A percentile compares a stretch with the other conserved stretches of the same genome.
phyloP scores from a whole-genome alignment of 2,888 invertebrate genomes.

The Cataglyphis rosenhaueri region DNA sequence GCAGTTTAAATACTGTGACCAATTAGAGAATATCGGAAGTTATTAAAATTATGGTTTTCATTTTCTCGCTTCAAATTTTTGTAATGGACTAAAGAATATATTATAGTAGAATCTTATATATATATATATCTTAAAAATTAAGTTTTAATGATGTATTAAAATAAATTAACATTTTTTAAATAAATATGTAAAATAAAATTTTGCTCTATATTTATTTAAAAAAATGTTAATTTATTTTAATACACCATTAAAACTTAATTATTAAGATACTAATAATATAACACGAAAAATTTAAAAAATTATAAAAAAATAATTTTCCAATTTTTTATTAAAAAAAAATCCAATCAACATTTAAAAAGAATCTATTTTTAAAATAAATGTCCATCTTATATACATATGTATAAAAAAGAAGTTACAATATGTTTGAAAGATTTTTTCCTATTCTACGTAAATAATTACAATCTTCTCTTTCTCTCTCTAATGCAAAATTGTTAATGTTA shows the following conservation, averaged over 20 bases:
- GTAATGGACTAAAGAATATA: no score
- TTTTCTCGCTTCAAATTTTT: no score
- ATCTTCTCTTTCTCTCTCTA: background rate
- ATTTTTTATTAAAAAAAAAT: background rate
- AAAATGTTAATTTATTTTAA: slow-evolving; percentile 3
- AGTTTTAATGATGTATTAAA: no score
- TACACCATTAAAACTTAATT: background rate
- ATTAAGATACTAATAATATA: background rate
- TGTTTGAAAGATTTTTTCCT: background rate
- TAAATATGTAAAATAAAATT: background rate
- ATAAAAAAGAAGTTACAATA: background rate
- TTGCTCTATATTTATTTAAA: slow-evolving; percentile 5
- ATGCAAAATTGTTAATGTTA: background rate
- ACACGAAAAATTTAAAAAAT: background rate
- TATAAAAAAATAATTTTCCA: background rate
- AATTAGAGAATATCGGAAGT: no score
- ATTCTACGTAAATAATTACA: background rate
- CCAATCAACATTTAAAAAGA: background rate
- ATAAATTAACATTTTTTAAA: no score
- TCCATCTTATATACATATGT: no score
- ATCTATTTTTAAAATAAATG: no score
- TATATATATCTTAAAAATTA: no score
- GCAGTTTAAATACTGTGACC: no score
- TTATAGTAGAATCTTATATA: no score
- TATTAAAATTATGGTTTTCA: no score